phyloP scores from a whole-genome alignment of 2,888 invertebrate genomes.

The Odontocerum albicorne region DNA sequence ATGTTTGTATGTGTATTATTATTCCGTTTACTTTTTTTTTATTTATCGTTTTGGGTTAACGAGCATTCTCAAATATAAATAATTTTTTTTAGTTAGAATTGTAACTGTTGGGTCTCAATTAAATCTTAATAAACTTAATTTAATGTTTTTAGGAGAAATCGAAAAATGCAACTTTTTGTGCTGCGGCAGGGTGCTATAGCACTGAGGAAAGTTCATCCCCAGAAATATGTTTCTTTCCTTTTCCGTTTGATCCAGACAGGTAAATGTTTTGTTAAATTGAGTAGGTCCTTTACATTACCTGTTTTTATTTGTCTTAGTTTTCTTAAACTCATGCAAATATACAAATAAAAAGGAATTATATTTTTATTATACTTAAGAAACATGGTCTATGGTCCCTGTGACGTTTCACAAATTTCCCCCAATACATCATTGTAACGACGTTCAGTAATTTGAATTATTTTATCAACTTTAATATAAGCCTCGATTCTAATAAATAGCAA shows the following conservation, averaged over 20 bases:
- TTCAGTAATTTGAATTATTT: too few relatives aligned
- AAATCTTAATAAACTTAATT: too few relatives aligned
- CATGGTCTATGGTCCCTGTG: too few relatives aligned
- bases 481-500: too few relatives aligned
- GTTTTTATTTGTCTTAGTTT: not conserved
- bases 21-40: not conserved
- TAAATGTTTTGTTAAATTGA: constrained; percentile 2
- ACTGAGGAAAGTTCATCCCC: constrained; percentile 2
- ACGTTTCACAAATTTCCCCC: too few relatives aligned
- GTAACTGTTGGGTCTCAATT: too few relatives aligned
- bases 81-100: not conserved
- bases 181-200: constrained; percentile 15
- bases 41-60: not conserved
- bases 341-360: too few relatives aligned
- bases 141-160: not conserved
- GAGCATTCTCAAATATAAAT: not conserved
- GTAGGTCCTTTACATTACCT: too few relatives aligned
- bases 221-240: constrained; percentile 17
- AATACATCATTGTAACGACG: too few relatives aligned
- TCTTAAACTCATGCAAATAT: too few relatives aligned
- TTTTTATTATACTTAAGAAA: too few relatives aligned
- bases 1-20: not conserved
- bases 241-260: constrained; percentile 21
- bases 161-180: constrained; percentile 10
- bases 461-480: too few relatives aligned